phyloP scores from a whole-genome alignment of 2,113 vertebrate genomes.

The Podilymbus podiceps region DNA sequence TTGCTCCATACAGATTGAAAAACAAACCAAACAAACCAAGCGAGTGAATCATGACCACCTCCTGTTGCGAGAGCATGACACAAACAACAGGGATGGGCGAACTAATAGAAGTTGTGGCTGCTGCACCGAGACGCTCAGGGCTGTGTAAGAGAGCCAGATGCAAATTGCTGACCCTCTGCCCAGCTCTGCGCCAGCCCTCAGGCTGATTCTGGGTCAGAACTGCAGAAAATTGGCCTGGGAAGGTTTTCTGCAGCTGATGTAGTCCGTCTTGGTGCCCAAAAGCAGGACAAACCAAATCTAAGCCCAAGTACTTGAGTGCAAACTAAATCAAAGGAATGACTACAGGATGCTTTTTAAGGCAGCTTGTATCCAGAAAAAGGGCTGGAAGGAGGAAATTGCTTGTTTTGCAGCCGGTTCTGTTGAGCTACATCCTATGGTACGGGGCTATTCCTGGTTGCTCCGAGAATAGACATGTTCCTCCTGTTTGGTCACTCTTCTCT shows the following conservation, averaged over 20 bases:
- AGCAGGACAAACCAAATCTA: background rate
- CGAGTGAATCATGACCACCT: constrained; percentile 20
- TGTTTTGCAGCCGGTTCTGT: background rate
- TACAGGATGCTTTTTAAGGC: background rate
- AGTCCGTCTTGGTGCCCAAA: background rate
- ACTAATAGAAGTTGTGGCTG: background rate
- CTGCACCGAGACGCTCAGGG: background rate
- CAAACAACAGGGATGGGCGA: background rate
- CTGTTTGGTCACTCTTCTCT: background rate
- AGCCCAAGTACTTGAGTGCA: background rate
- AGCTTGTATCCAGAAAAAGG: background rate
- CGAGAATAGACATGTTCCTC: background rate
- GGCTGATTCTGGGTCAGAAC: background rate
- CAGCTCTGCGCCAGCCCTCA: background rate
- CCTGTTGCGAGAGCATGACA: background rate
- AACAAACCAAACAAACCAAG: constrained; percentile 14
- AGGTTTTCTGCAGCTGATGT: background rate
- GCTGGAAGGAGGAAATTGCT: background rate
- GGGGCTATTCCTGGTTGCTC: background rate
- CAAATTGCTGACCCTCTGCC: background rate
- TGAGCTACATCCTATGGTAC: background rate
- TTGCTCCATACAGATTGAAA: background rate
- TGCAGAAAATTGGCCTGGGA: background rate
- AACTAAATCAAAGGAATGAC: background rate
- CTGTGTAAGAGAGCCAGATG: background rate